Percentiles rank a stretch among this genome's conserved stretches.
Evolutionary conservation across 2,888 invertebrate genomes (phyloP).

Genomic region (Eugnorisma glareosa): DNA sequence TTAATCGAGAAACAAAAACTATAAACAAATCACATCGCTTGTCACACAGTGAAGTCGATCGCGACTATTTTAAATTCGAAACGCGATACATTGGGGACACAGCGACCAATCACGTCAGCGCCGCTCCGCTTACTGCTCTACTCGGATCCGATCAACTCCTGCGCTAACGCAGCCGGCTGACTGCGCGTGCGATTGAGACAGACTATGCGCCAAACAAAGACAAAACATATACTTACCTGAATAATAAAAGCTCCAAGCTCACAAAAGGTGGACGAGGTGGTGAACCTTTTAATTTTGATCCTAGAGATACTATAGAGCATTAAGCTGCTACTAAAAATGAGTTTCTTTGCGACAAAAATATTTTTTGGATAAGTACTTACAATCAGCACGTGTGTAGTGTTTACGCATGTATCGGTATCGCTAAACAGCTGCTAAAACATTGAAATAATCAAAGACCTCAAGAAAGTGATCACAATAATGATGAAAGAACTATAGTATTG

Average conservation of each 20-base stretch:
- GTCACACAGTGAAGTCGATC: conserved; percentile 78
- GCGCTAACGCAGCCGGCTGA: conserved; percentile 80
- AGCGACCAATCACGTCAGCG: conserved; percentile 86
- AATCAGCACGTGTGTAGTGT: conserved; percentile 15
- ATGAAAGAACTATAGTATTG: conserved; percentile 46
- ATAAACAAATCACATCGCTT: conserved; percentile 79
- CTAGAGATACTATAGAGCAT: conserved; percentile 66
- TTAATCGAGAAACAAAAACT: conserved; percentile 67
- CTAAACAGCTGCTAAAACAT: conserved; percentile 52
- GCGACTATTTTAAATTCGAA: conserved; percentile 83
- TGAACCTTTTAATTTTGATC: conserved; percentile 75
- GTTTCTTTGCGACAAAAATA: neutral
- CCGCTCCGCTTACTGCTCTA: conserved; percentile 87
- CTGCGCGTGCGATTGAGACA: conserved; percentile 80
- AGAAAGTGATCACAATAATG: conserved; percentile 33
- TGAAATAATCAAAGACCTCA: conserved; percentile 27
- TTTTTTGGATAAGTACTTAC: conserved; percentile 11
- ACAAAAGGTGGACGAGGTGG: conserved; percentile 79
- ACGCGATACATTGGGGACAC: conserved; percentile 75
- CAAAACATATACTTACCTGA: conserved; percentile 83
- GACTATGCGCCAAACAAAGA: conserved; percentile 72
- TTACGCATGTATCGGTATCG: neutral
- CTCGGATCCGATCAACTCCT: conserved; percentile 84
- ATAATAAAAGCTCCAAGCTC: conserved; percentile 84
- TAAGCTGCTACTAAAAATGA: conserved; percentile 46